Evolutionary conservation across 2,797 vertebrate species (phyloP).

Genomic region (Nannoperca obscura): DNA sequence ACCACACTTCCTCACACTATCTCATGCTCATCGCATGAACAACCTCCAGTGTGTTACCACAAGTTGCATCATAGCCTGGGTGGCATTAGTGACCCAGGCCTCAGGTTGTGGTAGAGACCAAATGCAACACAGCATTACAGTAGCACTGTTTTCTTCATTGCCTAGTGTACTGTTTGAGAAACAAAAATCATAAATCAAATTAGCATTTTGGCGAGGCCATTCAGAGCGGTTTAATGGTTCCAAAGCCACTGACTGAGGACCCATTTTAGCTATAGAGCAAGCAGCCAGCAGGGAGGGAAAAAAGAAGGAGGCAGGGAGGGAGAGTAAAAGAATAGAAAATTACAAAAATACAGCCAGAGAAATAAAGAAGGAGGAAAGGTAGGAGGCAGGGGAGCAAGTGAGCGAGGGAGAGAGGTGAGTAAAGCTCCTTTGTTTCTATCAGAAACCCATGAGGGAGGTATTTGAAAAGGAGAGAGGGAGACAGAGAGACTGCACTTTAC

Average conservation of each 20-base stretch:
- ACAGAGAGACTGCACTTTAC: conserved; percentile 67
- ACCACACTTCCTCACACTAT: neutral
- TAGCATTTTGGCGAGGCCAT: conserved; percentile 49
- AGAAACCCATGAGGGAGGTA: conserved; percentile 69
- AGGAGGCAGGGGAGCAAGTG: conserved; percentile 1
- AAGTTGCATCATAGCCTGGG: conserved; percentile 56
- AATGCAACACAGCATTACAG: conserved; percentile 21
- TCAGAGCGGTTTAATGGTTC: conserved; percentile 57
- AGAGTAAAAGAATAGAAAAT: conserved; percentile 51
- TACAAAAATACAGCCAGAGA: conserved; percentile 56
- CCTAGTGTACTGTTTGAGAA: neutral
- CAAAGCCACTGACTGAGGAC: conserved; percentile 59
- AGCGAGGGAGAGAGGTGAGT: conserved; percentile 62
- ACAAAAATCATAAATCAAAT: conserved; percentile 52
- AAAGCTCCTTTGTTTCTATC: conserved; percentile 74
- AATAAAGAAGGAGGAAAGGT: conserved; percentile 24
- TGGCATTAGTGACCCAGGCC: conserved; percentile 33
- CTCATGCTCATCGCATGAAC: conserved; percentile 31
- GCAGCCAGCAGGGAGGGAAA: conserved; percentile 38
- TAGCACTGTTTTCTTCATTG: conserved; percentile 21
- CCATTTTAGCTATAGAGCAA: conserved; percentile 62
- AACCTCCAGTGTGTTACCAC: conserved; percentile 40
- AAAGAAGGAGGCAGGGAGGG: conserved; percentile 15
- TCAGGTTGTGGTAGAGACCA: conserved; percentile 9
- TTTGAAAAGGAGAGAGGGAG: conserved; percentile 60